Evolutionary conservation across 2,113 vertebrate species (phyloP).

Genomic region (Archocentrus centrarchus): DNA sequence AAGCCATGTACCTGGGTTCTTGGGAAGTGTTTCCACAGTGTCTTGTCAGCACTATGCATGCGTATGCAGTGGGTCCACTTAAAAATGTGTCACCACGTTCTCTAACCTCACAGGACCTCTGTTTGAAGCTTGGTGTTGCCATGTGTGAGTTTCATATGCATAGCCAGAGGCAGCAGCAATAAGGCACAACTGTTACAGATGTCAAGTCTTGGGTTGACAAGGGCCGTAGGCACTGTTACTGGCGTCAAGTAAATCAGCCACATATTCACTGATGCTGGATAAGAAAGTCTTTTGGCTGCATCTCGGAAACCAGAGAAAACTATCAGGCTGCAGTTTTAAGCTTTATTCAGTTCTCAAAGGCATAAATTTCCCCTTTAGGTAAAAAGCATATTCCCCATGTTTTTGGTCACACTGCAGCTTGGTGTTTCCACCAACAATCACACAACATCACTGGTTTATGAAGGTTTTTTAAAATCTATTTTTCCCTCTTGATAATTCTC

Average conservation of each 20-base stretch:
- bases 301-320: neutral
- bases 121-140: slow-evolving; percentile 26
- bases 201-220: neutral
- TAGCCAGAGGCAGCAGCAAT: slow-evolving; percentile 4
- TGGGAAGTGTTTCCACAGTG: neutral
- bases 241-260: neutral
- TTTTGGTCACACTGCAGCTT: neutral
- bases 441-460: neutral
- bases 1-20: neutral
- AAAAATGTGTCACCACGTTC: slow-evolving; percentile 29
- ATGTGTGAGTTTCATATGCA: slow-evolving; percentile 16
- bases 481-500: neutral
- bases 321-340: neutral
- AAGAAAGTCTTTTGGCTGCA: neutral
- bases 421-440: neutral
- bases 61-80: neutral
- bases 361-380: neutral
- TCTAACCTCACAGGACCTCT: slow-evolving; percentile 8
- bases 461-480: neutral
- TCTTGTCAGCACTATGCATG: neutral
- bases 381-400: neutral
- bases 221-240: neutral
- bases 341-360: neutral
- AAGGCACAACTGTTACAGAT: slow-evolving; percentile 16
- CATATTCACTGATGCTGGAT: neutral